Conservation (phyloP, 2,888 invertebrate genomes). For the Griposia aprilina region DNA sequence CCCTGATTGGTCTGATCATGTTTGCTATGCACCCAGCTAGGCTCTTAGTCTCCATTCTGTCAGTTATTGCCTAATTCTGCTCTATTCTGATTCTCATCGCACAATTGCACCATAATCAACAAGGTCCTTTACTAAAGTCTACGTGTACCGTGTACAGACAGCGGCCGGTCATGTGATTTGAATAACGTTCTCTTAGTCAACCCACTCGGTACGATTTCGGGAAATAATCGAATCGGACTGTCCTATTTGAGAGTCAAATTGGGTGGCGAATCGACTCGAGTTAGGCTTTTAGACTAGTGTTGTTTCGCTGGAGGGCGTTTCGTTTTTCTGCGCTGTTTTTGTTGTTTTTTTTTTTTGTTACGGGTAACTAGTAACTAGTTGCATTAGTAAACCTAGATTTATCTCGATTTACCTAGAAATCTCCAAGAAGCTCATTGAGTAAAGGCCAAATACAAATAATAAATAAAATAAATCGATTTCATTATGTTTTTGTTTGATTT, state of each 20-base stretch:
- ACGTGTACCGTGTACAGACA: slow-evolving; percentile 52
- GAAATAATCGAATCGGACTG: slow-evolving; percentile 46
- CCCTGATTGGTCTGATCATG: neutral
- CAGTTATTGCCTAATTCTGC: slow-evolving; percentile 45
- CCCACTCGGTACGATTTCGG: slow-evolving; percentile 36
- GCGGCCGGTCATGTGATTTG: slow-evolving; percentile 39
- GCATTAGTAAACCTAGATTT: no score
- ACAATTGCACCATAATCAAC: slow-evolving; percentile 67
- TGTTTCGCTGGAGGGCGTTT: neutral
- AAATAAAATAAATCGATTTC: neutral
- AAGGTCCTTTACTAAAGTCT: slow-evolving; percentile 71
- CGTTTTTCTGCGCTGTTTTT: neutral
- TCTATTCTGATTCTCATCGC: slow-evolving; percentile 51
- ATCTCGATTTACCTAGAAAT: neutral
- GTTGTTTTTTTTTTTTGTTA: neutral
- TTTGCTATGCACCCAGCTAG: neutral
- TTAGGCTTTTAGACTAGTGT: slow-evolving; percentile 13
- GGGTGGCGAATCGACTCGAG: slow-evolving; percentile 30
- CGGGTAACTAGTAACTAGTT: no score
- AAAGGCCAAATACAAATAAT: neutral
- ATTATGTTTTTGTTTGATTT: neutral
- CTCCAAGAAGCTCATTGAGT: neutral
- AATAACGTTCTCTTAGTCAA: slow-evolving; percentile 54
- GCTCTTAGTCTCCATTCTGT: neutral
- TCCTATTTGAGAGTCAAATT: slow-evolving; percentile 34